phyloP scores from a whole-genome alignment of 2,888 invertebrate genomes.

The Leptinotarsa peninsularis region DNA sequence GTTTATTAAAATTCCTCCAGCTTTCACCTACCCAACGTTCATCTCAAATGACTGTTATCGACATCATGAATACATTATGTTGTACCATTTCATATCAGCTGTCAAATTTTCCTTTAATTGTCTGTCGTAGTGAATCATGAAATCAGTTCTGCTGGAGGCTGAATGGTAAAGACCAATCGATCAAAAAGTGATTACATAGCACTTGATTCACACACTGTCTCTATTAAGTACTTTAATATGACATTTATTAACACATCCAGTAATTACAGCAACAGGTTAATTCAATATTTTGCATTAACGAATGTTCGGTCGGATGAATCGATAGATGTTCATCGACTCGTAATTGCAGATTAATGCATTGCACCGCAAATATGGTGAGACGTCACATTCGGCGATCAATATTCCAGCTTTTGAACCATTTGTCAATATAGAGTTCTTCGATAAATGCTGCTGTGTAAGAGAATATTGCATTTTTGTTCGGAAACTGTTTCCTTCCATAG shows the following conservation, averaged over 20 bases:
- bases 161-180: background rate
- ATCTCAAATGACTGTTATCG: background rate
- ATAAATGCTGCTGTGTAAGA: too few relatives aligned
- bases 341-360: constrained; percentile 18
- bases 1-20: too few relatives aligned
- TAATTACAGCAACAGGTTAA: constrained; percentile 25
- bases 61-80: background rate
- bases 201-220: constrained; percentile 23
- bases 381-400: background rate
- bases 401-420: background rate
- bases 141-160: constrained; percentile 3
- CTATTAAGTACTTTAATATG: constrained; percentile 12
- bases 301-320: background rate
- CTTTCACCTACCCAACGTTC: background rate
- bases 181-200: constrained; percentile 22
- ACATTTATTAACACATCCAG: constrained; percentile 11
- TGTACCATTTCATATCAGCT: background rate
- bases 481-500: too few relatives aligned
- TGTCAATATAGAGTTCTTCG: too few relatives aligned
- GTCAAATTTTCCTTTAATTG: background rate
- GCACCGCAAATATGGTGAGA: background rate
- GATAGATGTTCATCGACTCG: background rate
- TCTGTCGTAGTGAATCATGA: background rate
- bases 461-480: too few relatives aligned
- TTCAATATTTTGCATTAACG: constrained; percentile 20